Conservation (phyloP, 2,113 vertebrate genomes). For the Pedetes capensis region DNA sequence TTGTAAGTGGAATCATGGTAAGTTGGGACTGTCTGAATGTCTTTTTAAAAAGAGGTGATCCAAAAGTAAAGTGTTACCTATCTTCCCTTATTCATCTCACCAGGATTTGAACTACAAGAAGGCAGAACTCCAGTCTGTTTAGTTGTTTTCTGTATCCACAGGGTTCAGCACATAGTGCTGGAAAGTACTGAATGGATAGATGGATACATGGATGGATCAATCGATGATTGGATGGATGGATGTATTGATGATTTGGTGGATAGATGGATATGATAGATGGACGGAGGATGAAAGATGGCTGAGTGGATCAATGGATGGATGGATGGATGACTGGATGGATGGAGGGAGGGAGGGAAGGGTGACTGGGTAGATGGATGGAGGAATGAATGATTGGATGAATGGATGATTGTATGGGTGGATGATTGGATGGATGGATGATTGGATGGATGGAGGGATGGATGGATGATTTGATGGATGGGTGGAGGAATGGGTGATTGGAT, state of each 20-base stretch:
- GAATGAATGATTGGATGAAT: accelerated
- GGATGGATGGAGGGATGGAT: neutral
- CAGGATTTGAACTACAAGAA: neutral
- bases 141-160: neutral
- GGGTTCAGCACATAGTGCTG: neutral
- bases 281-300: neutral
- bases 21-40: neutral
- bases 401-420: neutral
- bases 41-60: neutral
- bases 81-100: neutral
- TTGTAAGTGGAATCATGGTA: neutral
- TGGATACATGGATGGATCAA: neutral
- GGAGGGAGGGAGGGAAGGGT: no score
- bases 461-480: neutral
- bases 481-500: neutral
- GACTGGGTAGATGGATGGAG: neutral
- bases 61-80: neutral
- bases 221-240: neutral
- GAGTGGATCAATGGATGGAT: neutral
- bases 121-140: neutral
- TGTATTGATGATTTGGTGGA: no score
- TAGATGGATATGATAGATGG: neutral
- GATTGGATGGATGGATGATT: neutral
- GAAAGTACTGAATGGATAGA: neutral
- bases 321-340: neutral